Percentiles rank a stretch among this genome's conserved stretches.
Conservation (phyloP, 2,113 vertebrate genomes). For the Pantherophis guttatus region DNA sequence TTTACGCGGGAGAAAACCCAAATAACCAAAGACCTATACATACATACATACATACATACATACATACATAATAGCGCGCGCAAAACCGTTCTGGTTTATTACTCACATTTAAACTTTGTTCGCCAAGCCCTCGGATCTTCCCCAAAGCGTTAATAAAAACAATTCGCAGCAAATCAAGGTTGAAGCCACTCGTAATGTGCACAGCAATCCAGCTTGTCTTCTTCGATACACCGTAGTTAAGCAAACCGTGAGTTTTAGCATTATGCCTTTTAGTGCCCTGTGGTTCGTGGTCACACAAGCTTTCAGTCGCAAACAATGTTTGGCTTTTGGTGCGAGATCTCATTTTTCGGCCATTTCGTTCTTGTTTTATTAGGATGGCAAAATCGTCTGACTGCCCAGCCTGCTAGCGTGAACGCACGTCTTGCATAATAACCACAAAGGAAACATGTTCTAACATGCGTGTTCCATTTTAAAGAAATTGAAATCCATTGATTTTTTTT, state of each 20-base stretch:
- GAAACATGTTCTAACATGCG: neutral
- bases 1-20: no score
- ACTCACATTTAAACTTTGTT: neutral
- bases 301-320: neutral
- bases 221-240: neutral
- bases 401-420: neutral
- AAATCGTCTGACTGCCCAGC: neutral
- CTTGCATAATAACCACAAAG: neutral
- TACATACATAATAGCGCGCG: no score
- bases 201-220: neutral
- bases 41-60: no score
- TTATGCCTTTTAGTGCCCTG: neutral
- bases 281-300: neutral
- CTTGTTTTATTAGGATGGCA: neutral
- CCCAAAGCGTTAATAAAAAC: neutral
- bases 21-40: no score
- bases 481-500: neutral
- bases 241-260: neutral
- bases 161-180: neutral
- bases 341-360: neutral
- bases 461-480: neutral
- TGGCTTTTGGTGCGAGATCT: neutral
- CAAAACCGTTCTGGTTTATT: neutral
- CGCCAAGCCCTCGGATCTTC: neutral
- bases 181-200: neutral